These are phyloP conservation scores for Bursaphelenchus okinawaensis DNA, from an alignment of 2,888 invertebrate species.

Conservation along the genomic window DNA sequence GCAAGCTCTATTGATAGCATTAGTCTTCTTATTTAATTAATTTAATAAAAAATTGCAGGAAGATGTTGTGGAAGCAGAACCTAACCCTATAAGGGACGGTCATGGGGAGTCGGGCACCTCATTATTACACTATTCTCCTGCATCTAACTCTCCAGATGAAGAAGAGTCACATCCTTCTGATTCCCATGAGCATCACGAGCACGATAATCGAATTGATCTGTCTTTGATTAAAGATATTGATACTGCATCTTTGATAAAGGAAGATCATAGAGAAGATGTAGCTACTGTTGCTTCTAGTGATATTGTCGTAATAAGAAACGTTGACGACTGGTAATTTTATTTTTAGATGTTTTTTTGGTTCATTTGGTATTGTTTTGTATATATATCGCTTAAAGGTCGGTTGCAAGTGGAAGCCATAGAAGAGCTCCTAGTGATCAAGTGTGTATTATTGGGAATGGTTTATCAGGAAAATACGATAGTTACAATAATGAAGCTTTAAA, in stretches of 20 bases:
- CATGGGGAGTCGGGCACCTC: slow-evolving; percentile 27
- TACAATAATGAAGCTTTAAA: slow-evolving; percentile 10
- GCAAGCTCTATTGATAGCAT: too few species aligned
- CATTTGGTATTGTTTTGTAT: too few species aligned
- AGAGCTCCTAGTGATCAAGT: slow-evolving; percentile 15
- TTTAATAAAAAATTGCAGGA: slow-evolving; percentile 12
- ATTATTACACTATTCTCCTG: slow-evolving; percentile 40
- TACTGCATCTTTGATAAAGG: neutral
- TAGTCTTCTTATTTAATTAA: neutral
- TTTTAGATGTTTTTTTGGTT: too few species aligned
- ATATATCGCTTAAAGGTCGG: slow-evolving; percentile 32
- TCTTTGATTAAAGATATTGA: neutral
- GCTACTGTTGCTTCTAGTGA: slow-evolving; percentile 49
- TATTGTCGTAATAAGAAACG: slow-evolving; percentile 42
- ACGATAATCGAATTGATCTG: slow-evolving; percentile 1
- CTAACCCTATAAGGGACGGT: slow-evolving; percentile 46
- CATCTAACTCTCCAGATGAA: slow-evolving; percentile 37
- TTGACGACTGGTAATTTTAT: slow-evolving; percentile 47
- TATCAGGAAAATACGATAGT: neutral
- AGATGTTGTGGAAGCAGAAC: slow-evolving; percentile 43
- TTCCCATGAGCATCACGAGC: slow-evolving; percentile 11
- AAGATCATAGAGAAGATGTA: slow-evolving; percentile 30
- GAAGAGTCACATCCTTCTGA: slow-evolving; percentile 24
- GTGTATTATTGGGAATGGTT: slow-evolving; percentile 5
- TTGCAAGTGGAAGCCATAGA: slow-evolving; percentile 29